Base-by-base conservation (phyloP, 2,113 vertebrate species). In the Propithecus coquereli region DNA sequence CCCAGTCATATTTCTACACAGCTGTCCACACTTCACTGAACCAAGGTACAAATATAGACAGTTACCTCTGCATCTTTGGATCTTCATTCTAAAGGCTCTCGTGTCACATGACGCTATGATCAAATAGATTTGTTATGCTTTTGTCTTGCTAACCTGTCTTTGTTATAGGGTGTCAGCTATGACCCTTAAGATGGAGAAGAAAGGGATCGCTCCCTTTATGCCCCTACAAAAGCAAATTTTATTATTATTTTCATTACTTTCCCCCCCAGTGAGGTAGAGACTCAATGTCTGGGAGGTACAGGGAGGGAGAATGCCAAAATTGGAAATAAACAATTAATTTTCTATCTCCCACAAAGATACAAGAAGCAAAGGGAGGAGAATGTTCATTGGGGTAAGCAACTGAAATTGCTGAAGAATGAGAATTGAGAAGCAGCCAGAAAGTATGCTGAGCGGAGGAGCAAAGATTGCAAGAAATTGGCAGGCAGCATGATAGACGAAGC, bases 391-490 rank as follows among this genome's bases (percentile, higher is more conserved):
- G 94, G 97, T 66, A 85, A 97, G 94, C 92, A 84, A 95, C 86
- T 90, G 93, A 97, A 97, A 97, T 97, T 18, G 40, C 90, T 94
- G 32, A 97, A 97, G 94, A 61, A 97, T 97, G 94, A 97, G 96
- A 97, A 93, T 0, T 83, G 98, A 97, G 94, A 92, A 90, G 57
- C 7, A 0, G 89, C 97, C 98, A 96, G 96, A 93, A 95, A 94
- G 52, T 95, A 82, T 8, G 91, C 87, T 25, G 95, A 94, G 66
- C 3, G 65, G 82, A 95, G 96, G 71, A 90, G 95, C 95, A 93
- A 93, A 95, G 97, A 93, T 47, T 89, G 95, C 40, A 59, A 50
- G 90, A 91, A 98, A 68, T 32, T 98, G 98, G 98, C 98, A 98
- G 96, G 54, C 95, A 97, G 82, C 90, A 79, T 45, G 37, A 32